Evolutionary conservation across 2,888 invertebrate genomes (phyloP), one percentile per base, ranked within the genome.

Genomic region (Sinodicranocentrus sp.): DNA sequence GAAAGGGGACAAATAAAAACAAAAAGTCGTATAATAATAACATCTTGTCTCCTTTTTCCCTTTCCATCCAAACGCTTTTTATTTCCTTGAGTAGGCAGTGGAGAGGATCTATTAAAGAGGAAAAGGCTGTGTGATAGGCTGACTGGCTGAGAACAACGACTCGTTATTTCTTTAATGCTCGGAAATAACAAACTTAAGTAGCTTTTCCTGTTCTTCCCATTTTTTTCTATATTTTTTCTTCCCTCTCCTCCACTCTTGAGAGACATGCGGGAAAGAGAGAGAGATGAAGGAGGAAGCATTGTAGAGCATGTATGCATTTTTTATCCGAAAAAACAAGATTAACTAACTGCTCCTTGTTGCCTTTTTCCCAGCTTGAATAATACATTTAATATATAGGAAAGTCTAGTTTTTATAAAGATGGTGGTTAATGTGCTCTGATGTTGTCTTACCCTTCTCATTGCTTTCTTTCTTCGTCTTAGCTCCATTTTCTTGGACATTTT

Each of bases 151-250:
- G 67, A 67, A 67, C 25, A 67, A 67, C 44, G 43, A n/a, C 44
- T 71, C n/a, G 39, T 79, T 70, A 52, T 52, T 63, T 54, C 79
- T 63, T 78, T 71, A 71, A 71, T 71, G 61, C 63, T 63, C 39
- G n/a, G 33, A 79, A 79, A 79, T 71, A 61, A 33, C 78, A 78
- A 78, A 70, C 48, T 52, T 70, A 78, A 78, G 78, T 78, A 78
- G 78, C 70, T 78, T 78, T 70, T 70, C 78, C 70, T 78, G 78
- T 77, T 68, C 68, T 43, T 54, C 39, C 57, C 23, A 76, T 78
- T 78, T 57, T 67, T 52, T 39, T 61, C 57, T 52, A 17, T 57
- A 43, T 26, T 54, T 57, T 67, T 52, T 21, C 23, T n/a, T 10
- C 15, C n/a, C 48, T 48, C 2, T 48, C 48, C 15, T 48, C 10